These are phyloP conservation scores for Dryobates pubescens DNA, from an alignment of 2,797 vertebrate genomes.

Conservation along the genomic window DNA sequence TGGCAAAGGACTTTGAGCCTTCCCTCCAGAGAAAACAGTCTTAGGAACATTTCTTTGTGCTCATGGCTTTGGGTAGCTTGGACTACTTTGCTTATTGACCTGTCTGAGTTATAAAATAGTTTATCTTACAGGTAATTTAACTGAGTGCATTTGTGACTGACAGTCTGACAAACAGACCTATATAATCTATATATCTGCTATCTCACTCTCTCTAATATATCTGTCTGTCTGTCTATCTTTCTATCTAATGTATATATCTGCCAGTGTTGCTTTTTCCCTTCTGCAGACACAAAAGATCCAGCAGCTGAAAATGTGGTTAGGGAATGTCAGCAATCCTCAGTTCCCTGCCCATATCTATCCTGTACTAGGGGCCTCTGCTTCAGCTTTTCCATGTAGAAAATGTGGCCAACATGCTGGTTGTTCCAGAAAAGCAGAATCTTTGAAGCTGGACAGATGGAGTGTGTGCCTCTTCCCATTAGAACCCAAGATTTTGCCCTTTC, in stretches of 20 bases:
- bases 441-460: neutral
- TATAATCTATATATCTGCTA: neutral
- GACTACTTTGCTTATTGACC: neutral
- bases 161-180: neutral
- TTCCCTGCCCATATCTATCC: neutral
- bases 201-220: too few species aligned
- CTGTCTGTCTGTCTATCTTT: too few species aligned
- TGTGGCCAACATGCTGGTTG: neutral
- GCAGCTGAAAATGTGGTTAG: constrained; percentile 38
- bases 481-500: neutral
- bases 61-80: neutral
- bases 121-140: neutral
- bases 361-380: neutral
- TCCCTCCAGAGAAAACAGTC: neutral
- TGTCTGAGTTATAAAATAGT: neutral
- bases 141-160: neutral
- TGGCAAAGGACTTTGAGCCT: neutral
- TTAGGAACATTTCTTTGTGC: neutral
- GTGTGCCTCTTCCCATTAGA: neutral
- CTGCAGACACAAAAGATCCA: neutral
- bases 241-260: neutral
- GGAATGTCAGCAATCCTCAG: constrained; percentile 42
- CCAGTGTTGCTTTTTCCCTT: neutral
- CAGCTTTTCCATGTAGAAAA: neutral
- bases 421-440: neutral